A percentile compares a stretch with the other conserved stretches of the same genome.
phyloP scores from a whole-genome alignment of 2,113 vertebrate species.

The Hippocampus guttulatus region DNA sequence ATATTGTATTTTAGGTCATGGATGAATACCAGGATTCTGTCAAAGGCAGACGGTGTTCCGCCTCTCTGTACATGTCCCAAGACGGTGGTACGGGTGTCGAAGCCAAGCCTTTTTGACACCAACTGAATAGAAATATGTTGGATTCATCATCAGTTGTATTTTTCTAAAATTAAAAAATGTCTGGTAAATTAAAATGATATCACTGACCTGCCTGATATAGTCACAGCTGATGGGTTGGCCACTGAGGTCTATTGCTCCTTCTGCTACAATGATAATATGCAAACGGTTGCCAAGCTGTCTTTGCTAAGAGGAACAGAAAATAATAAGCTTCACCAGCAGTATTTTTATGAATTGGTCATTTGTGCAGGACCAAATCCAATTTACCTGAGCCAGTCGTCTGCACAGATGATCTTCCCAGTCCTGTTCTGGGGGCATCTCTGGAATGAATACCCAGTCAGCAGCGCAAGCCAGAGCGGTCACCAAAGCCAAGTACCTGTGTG shows the following conservation, averaged over 20 bases:
- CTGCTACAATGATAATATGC: slow-evolving; percentile 93
- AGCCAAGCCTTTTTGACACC: slow-evolving; percentile 82
- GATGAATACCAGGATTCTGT: slow-evolving; percentile 82
- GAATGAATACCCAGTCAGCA: slow-evolving; percentile 95
- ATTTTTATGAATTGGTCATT: not conserved
- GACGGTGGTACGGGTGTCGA: slow-evolving; percentile 90
- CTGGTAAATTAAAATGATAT: not conserved
- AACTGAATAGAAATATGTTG: slow-evolving; percentile 64
- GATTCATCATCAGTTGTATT: slow-evolving; percentile 4
- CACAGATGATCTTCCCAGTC: slow-evolving; percentile 91
- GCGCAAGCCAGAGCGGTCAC: slow-evolving; percentile 88
- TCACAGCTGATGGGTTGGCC: slow-evolving; percentile 84
- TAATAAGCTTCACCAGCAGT: not conserved
- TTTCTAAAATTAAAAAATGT: not conserved
- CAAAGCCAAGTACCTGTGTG: slow-evolving; percentile 86
- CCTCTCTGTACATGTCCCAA: slow-evolving; percentile 93
- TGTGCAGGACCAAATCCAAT: not conserved
- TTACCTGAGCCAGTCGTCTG: slow-evolving; percentile 82
- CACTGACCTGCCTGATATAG: slow-evolving; percentile 76
- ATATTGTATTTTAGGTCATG: not conserved
- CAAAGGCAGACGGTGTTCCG: slow-evolving; percentile 90
- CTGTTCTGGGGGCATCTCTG: slow-evolving; percentile 88
- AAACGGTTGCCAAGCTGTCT: slow-evolving; percentile 83
- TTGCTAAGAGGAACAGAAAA: slow-evolving; percentile 63
- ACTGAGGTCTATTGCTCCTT: slow-evolving; percentile 80